Evolutionary conservation across 92 coral and sea anemone genomes (phyloP).

Genomic region (Pocillopora meandrina): DNA sequence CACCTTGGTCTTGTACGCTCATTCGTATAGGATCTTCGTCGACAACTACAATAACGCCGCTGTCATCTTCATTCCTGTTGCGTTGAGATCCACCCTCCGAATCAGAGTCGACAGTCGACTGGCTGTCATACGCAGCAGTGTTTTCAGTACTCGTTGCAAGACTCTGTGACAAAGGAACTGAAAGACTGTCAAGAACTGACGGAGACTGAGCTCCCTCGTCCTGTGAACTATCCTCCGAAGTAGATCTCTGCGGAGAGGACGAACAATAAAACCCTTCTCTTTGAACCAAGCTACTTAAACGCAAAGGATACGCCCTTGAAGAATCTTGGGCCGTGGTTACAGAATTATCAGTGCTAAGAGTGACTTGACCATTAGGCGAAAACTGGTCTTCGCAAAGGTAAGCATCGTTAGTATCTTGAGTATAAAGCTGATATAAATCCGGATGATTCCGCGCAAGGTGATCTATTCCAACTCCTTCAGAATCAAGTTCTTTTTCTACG

Average conservation of each 20-base stretch:
- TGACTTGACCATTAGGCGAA: not conserved
- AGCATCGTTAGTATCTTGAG: slow-evolving; percentile 17
- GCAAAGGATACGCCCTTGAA: slow-evolving; percentile 21
- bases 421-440: slow-evolving; percentile 33
- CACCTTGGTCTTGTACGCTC: slow-evolving; percentile 9
- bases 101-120: not conserved
- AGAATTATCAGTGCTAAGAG: not conserved
- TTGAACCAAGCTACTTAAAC: slow-evolving; percentile 9
- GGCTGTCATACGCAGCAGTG: not conserved
- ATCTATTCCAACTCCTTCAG: slow-evolving; percentile 4
- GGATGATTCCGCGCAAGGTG: slow-evolving; percentile 8
- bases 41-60: slow-evolving; percentile 24
- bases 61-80: slow-evolving; percentile 2
- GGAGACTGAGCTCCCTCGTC: slow-evolving; percentile 9
- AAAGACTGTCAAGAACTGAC: slow-evolving; percentile 10
- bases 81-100: not conserved
- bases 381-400: not conserved
- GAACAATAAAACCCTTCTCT: slow-evolving; percentile 34
- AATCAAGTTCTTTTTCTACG: slow-evolving; percentile 24
- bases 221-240: slow-evolving; percentile 16
- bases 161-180: not conserved
- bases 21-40: slow-evolving; percentile 21
- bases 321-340: not conserved
- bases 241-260: not conserved
- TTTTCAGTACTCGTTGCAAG: slow-evolving; percentile 5